Conservation (phyloP, 2,113 vertebrate species). For the Ivindomyrus marchei region DNA sequence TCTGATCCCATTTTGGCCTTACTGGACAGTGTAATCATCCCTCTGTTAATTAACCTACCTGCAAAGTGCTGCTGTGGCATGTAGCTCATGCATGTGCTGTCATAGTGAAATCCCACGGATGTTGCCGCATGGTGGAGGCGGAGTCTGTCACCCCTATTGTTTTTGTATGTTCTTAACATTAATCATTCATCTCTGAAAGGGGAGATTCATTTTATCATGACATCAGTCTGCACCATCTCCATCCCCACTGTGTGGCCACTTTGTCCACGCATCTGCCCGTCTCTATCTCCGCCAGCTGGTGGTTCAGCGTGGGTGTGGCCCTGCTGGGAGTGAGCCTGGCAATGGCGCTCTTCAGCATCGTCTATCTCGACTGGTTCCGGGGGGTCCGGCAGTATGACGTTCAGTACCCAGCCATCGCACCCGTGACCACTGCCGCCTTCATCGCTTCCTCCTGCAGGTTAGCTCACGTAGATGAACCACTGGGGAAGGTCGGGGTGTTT, state of each 20-base stretch:
- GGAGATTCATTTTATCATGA: not conserved
- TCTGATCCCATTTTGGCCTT: not conserved
- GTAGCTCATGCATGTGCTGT: not conserved
- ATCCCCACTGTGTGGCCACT: not conserved
- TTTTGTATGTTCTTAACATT: not conserved
- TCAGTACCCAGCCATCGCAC: constrained; percentile 76
- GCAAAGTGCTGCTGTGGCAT: not conserved
- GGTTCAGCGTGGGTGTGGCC: constrained; percentile 70
- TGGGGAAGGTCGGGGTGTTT: not conserved
- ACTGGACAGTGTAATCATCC: not conserved
- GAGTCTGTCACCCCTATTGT: not conserved
- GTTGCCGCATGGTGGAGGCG: not conserved
- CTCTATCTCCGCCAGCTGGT: constrained; percentile 60
- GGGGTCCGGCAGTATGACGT: constrained; percentile 82
- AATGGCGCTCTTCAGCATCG: constrained; percentile 78
- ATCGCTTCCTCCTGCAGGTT: constrained; percentile 87
- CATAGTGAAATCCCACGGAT: not conserved
- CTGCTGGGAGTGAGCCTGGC: constrained; percentile 67
- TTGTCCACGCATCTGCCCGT: not conserved
- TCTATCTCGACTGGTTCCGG: constrained; percentile 86
- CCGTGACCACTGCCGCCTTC: constrained; percentile 78
- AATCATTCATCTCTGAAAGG: not conserved
- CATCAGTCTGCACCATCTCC: not conserved
- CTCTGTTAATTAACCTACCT: not conserved
- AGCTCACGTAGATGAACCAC: constrained; percentile 33